Evolutionary conservation across 1,140 invertebrate genomes (phyloP), one percentile per base, ranked within the genome.

Genomic region (Magallana ariakensis): DNA sequence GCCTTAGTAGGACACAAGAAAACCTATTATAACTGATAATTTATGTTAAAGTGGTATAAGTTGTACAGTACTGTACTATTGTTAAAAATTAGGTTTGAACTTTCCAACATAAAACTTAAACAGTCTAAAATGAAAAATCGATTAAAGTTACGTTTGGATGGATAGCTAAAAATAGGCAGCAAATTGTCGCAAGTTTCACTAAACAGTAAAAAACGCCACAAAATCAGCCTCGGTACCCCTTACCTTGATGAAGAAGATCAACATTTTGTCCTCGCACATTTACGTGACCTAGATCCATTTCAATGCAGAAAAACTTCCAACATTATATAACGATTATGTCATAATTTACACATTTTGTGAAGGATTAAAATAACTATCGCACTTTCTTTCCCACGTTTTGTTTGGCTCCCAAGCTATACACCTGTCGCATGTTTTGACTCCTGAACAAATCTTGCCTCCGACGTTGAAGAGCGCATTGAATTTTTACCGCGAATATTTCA

Each of bases 191-290:
- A 33, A 33, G 33, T 33, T 33, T 33, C 33, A 33, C 33, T 33
- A 33, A 33, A 33, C 33, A 4, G n/a, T n/a, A n/a, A n/a, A n/a
- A n/a, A n/a, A n/a, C 33, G 33, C 33, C 33, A 33, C 33, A 33
- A 33, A 33, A 33, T 33, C 33, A 33, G 33, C 33, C 33, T 33
- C 33, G 33, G 33, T 33, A 33, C 33, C 33, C 7, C 66, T 26
- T 70, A 70, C 66, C 66, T 70, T 70, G 66, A 70, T 70, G 66
- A 70, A 70, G 66, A 10, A 70, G 66, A 70, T 70, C 66, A 70
- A 70, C 66, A 70, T 70, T 70, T 22, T 70, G 66, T 70, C 66
- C 66, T 70, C 66, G 66, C 13, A 70, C 66, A 70, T 70, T 70
- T 22, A 70, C 66, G 22, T 70, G 66, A 70, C 66, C 66, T 70